Evolutionary conservation across 1,140 invertebrate genomes (phyloP), one percentile per base, ranked within the genome.

Genomic region (Aphelenchoides avenae): DNA sequence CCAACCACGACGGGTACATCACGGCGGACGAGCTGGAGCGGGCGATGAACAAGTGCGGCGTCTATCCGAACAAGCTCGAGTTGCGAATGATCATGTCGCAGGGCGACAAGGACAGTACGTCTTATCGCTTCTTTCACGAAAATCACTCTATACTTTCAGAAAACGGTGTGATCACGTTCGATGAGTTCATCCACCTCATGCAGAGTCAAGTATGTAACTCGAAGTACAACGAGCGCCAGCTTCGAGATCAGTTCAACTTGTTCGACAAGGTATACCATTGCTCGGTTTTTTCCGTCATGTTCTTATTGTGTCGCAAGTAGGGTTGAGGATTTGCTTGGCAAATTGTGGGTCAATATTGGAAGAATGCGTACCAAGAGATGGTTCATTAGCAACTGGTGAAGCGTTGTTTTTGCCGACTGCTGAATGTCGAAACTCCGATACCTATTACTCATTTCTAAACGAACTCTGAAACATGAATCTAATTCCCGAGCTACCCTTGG

Each of bases 81-180:
- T 34, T 75, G 9, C 54, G 65, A 13, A 39, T 75, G 15, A 64
- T 75, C 26, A 75, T 75, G 73, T 59, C 46, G 22, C 68, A 75
- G 41, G 73, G 59, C 26, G 73, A 75, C 52, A 59, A 65, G 29
- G 72, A 75, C 43, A 57, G 72, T 77, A 61, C 36, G 66, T 53
- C 48, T 58, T 61, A 41, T 61, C 36, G 11, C 18, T 22, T 15
- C 18, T 60, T 15, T 49, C 7, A 57, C 41, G 7, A 24, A 26
- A 54, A 33, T 15, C 34, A 24, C 52, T 9, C 18, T 49, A n/a
- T n/a, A n/a, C n/a, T 62, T 71, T 27, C 34, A 74, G 71, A 60
- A 50, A 77, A 75, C 44, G 72, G 72, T 7, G 63, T 77, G 15
- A 68, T 75, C n/a, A 75, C 72, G 20, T 75, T 75, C 49, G 75